phyloP scores from a whole-genome alignment of 2,888 invertebrate species.

The Diaperis boleti region DNA sequence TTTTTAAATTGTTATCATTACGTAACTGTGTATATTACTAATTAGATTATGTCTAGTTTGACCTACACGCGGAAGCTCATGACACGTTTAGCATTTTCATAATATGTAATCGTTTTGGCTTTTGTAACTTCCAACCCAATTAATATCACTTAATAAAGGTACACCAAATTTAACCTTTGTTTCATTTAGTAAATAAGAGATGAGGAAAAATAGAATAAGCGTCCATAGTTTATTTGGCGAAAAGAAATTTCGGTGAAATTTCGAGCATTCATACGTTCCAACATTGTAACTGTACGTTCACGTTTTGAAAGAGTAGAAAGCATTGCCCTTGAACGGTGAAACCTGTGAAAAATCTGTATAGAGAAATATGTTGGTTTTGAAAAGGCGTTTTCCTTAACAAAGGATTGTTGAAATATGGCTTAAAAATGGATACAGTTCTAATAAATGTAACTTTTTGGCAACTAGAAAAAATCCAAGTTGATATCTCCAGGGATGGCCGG shows the following conservation, averaged over 20 bases:
- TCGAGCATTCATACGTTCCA: constrained; percentile 20
- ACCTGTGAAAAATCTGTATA: constrained; percentile 26
- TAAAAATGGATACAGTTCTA: too few relatives aligned
- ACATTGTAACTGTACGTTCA: constrained; percentile 16
- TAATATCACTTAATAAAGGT: constrained; percentile 10
- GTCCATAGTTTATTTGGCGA: constrained; percentile 8
- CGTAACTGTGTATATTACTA: constrained; percentile 36
- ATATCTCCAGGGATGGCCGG: too few relatives aligned
- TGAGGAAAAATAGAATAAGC: constrained; percentile 6
- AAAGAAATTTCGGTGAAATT: constrained; percentile 32
- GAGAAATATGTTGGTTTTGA: neutral
- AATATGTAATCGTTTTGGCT: constrained; percentile 13
- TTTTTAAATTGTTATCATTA: constrained; percentile 30
- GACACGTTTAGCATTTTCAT: constrained; percentile 19
- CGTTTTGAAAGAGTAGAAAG: constrained; percentile 36
- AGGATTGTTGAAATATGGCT: too few relatives aligned
- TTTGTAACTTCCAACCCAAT: constrained; percentile 18
- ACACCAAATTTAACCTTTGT: constrained; percentile 12
- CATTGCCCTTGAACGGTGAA: constrained; percentile 34
- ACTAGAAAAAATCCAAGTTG: too few relatives aligned
- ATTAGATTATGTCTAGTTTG: constrained; percentile 35
- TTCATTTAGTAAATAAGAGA: too few relatives aligned
- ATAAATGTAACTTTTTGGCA: too few relatives aligned
- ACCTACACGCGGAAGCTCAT: constrained; percentile 36
- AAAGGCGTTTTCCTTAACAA: too few relatives aligned